Conservation (phyloP, 2,797 vertebrate species). For the Simalia tracyae region DNA sequence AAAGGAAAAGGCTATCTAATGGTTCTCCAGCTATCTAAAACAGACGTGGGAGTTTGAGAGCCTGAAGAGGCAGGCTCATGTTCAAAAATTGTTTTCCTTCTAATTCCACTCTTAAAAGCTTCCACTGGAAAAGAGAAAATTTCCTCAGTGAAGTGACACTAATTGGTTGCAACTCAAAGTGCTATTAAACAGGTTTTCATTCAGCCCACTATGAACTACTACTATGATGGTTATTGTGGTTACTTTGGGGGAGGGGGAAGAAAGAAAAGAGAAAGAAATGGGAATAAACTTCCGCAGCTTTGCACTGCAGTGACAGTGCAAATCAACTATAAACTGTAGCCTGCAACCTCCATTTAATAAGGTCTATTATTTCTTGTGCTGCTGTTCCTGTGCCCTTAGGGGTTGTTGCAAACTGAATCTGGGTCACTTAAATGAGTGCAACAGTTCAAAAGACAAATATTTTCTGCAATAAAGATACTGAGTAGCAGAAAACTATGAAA, state of each 20-base stretch:
- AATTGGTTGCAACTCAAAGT: background rate
- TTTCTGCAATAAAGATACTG: slow-evolving; percentile 1
- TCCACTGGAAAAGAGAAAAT: background rate
- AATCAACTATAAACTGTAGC: slow-evolving; percentile 25
- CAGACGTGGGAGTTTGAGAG: no score
- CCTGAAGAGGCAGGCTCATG: no score
- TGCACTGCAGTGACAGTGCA: slow-evolving; percentile 2
- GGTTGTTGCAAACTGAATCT: slow-evolving; percentile 23
- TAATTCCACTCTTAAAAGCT: background rate
- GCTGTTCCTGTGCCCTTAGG: background rate
- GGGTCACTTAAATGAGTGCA: slow-evolving; percentile 32
- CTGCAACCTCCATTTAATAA: slow-evolving; percentile 28
- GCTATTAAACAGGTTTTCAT: slow-evolving; percentile 25
- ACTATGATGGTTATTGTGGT: background rate
- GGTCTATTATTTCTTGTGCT: background rate
- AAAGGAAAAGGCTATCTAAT: background rate
- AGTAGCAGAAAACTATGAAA: slow-evolving; percentile 3
- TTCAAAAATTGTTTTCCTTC: background rate
- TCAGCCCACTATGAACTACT: background rate
- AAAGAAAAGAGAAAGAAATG: background rate
- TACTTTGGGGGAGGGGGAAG: background rate
- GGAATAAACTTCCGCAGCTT: background rate
- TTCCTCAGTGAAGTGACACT: background rate
- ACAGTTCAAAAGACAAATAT: slow-evolving; percentile 11
- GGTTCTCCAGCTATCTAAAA: background rate